These are phyloP conservation scores for Bubo blakistoni DNA, from an alignment of 2,113 vertebrate genomes.

Conservation along the genomic window DNA sequence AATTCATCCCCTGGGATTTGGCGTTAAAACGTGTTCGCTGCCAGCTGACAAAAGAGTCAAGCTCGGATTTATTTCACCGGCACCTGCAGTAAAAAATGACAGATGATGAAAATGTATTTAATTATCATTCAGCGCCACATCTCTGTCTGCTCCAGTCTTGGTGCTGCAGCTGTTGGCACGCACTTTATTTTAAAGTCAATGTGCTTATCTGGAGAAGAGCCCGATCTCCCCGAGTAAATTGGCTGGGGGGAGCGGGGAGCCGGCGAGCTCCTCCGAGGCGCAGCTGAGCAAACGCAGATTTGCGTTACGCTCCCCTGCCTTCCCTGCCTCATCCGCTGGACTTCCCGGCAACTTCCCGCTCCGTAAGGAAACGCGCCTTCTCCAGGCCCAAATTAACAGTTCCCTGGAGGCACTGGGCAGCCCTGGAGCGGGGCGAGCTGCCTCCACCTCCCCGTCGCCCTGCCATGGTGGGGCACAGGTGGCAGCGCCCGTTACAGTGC, in stretches of 20 bases:
- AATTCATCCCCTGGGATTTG: conserved; percentile 61
- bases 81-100: conserved; percentile 74
- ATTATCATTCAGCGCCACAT: conserved; percentile 88
- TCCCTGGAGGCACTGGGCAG: rapidly evolving
- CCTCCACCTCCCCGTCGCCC: rapidly evolving
- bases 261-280: conserved; percentile 62
- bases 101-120: conserved; percentile 81
- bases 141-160: conserved; percentile 78
- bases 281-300: conserved; percentile 75
- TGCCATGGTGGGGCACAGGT: not conserved
- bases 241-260: conserved; percentile 72
- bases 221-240: conserved; percentile 71
- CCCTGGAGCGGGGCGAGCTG: not conserved
- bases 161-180: conserved; percentile 77
- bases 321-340: conserved; percentile 42
- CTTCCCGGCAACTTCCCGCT: not conserved
- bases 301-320: conserved; percentile 61
- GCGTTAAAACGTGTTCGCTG: conserved; percentile 49
- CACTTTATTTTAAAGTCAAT: conserved; percentile 76
- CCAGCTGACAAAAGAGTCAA: conserved; percentile 61
- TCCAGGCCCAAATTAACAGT: not conserved
- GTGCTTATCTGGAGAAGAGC: conserved; percentile 81
- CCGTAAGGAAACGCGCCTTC: not conserved
- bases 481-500: not conserved
- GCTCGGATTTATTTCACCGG: conserved; percentile 63